Percentiles rank a stretch among this genome's conserved stretches.
Conservation (phyloP, 2,797 vertebrate species). For the Enteromius argenteus region DNA sequence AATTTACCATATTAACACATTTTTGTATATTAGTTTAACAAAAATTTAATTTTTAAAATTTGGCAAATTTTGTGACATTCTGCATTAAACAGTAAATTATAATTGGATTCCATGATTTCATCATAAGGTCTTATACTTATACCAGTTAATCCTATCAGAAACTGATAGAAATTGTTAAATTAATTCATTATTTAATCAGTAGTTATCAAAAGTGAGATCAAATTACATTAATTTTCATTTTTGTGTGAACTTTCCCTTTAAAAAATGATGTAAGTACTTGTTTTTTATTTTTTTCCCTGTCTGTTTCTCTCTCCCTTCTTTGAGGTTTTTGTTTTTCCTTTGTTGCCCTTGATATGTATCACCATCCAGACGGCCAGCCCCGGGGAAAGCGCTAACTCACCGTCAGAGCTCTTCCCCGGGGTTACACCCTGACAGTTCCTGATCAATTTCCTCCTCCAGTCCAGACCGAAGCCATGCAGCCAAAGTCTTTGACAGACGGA, state of each 20-base stretch:
- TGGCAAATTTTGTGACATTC: too few species aligned
- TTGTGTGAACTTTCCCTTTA: not conserved
- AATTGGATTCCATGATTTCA: too few species aligned
- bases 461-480: constrained; percentile 26
- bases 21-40: too few species aligned
- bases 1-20: too few species aligned
- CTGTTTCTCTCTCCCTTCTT: not conserved
- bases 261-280: not conserved
- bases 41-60: too few species aligned
- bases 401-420: constrained; percentile 27
- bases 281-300: not conserved
- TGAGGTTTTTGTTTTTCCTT: constrained; percentile 12
- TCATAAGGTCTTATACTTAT: too few species aligned
- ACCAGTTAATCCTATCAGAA: not conserved
- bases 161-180: not conserved
- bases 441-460: constrained; percentile 42
- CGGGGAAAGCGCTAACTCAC: constrained; percentile 23
- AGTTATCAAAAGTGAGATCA: not conserved
- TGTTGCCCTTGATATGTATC: constrained; percentile 41
- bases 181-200: not conserved
- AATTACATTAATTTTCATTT: not conserved
- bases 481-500: constrained; percentile 25
- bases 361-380: constrained; percentile 19
- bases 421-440: constrained; percentile 37
- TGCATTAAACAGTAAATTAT: too few species aligned